A percentile compares a stretch with the other conserved stretches of the same genome.
These are phyloP conservation scores for Oithona nana DNA, from an alignment of 2,888 invertebrate genomes.

Conservation along the genomic window DNA sequence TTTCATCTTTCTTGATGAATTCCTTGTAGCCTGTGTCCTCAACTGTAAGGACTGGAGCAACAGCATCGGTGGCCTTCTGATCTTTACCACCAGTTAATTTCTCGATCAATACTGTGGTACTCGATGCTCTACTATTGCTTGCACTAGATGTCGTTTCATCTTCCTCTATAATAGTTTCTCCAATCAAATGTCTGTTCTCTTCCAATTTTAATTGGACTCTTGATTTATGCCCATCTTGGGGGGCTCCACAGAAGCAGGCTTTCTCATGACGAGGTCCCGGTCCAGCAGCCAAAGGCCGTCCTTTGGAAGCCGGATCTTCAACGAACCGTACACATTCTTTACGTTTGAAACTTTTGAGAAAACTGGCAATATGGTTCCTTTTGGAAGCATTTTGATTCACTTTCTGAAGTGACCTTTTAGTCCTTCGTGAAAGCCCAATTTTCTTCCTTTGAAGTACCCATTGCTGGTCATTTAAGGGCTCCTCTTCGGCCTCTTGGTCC, in stretches of 20 bases:
- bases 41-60: background rate
- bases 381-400: slow-evolving; percentile 1
- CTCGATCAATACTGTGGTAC: background rate
- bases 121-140: too few relatives aligned
- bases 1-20: background rate
- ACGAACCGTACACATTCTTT: slow-evolving; percentile 19
- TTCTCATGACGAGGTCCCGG: background rate
- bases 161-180: background rate
- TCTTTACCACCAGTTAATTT: background rate
- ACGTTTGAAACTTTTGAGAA: slow-evolving; percentile 18
- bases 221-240: background rate
- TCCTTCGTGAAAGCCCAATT: slow-evolving; percentile 16
- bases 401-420: slow-evolving; percentile 1
- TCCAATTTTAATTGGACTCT: background rate
- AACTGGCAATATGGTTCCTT: slow-evolving; percentile 2
- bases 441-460: slow-evolving; percentile 13
- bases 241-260: slow-evolving; percentile 1
- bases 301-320: background rate
- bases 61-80: background rate
- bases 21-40: background rate
- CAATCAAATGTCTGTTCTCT: background rate
- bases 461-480: background rate
- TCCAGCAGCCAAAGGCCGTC: background rate
- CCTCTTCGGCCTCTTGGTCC: background rate
- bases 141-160: background rate